Evolutionary conservation across 2,113 vertebrate genomes (phyloP).

Genomic region (Penelope pileata): DNA sequence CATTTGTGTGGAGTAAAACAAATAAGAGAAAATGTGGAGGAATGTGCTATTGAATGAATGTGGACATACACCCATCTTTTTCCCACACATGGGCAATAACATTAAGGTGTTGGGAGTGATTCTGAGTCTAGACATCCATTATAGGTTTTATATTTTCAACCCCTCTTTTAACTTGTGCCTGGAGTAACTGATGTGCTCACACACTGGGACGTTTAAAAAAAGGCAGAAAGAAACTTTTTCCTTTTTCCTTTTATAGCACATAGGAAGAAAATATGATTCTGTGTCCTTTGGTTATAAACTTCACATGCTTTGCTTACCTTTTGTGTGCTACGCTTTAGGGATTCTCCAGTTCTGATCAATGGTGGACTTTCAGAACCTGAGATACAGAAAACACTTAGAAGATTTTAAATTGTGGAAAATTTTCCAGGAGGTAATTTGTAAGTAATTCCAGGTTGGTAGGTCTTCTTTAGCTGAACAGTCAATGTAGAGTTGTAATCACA

Average conservation of each 20-base stretch:
- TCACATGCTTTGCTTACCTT: not conserved
- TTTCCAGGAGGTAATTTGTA: not conserved
- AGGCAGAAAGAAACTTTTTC: not conserved
- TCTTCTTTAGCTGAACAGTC: not conserved
- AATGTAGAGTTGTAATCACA: not conserved
- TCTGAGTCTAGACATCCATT: slow-evolving; percentile 58
- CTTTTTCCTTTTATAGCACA: not conserved
- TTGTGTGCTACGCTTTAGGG: not conserved
- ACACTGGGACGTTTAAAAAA: not conserved
- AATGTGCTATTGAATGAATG: slow-evolving; percentile 16
- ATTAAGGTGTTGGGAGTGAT: slow-evolving; percentile 2
- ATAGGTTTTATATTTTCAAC: not conserved
- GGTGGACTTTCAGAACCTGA: not conserved
- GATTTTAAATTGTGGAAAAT: not conserved
- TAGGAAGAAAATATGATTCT: not conserved
- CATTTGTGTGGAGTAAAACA: slow-evolving; percentile 6
- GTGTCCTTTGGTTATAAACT: not conserved
- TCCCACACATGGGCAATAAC: not conserved
- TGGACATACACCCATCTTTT: not conserved
- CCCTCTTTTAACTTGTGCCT: slow-evolving; percentile 23
- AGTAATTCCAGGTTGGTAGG: not conserved
- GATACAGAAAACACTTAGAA: not conserved
- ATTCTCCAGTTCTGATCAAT: not conserved
- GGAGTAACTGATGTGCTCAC: not conserved
- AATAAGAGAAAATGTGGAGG: slow-evolving; percentile 18